Evolutionary conservation across 2,797 vertebrate species (phyloP), one percentile per base, ranked within the genome.

Genomic region (Sebastes kiyomatsui): DNA sequence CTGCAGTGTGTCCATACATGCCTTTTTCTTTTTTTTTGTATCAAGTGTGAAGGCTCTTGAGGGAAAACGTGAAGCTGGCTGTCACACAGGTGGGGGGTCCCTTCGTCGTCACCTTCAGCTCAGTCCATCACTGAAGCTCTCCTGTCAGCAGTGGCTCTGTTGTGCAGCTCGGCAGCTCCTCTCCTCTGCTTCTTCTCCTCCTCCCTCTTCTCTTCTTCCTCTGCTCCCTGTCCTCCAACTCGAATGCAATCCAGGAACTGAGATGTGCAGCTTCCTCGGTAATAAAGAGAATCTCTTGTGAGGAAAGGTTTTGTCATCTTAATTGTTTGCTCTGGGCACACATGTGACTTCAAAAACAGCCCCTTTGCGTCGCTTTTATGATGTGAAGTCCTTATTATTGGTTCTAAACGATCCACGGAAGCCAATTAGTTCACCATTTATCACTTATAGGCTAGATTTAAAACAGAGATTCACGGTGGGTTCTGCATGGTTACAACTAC

Each of bases 251-350:
- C 90, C 90, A 88, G 81, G 73, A 90, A 86, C 81, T 81, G 86
- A 82, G 86, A 83, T 68, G 88, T 46, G 85, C 86, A 79, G 91
- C 84, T 90, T 89, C 91, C 86, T 88, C 87, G 84, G 92, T 86
- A 91, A 93, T 89, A 71, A 83, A 78, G 81, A 90, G 11, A 78
- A 86, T 88, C 90, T 77, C 77, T 82, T 72, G 46, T 76, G 80
- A 64, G 87, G 84, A 90, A 42, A 85, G 83, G 10, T 88, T 80
- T 92, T 90, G 90, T 93, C 94, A 95, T 95, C 87, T 94, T 94
- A 90, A 77, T 88, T 89, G 88, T 86, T 85, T 86, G 87, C 42
- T 83, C 84, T 42, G 89, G 74, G 87, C 89, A 75, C 85, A 75
- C 85, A 75, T 76, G 85, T 83, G 87, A 86, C 89, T 93, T 64